Evolutionary conservation across 2,888 invertebrate species (phyloP).

Genomic region (Agelastica alni): DNA sequence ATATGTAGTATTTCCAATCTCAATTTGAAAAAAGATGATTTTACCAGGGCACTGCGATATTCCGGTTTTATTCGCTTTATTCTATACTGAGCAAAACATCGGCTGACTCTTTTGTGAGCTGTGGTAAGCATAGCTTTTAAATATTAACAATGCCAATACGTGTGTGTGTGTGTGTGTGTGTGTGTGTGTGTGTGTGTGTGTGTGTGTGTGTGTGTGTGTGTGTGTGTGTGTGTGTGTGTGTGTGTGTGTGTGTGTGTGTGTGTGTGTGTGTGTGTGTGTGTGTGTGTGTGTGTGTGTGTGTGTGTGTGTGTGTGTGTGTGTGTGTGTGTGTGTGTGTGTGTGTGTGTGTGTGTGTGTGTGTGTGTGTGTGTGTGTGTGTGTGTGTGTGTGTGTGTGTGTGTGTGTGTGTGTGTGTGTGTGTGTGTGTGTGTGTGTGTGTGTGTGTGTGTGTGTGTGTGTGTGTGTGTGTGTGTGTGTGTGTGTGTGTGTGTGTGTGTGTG

Average conservation of each 20-base stretch:
- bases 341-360: not conserved
- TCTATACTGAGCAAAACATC: too few species aligned
- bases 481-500: not conserved
- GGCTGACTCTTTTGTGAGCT: too few species aligned
- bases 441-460: not conserved
- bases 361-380: not conserved
- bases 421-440: not conserved
- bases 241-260: not conserved
- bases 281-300: not conserved
- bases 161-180: not conserved
- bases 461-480: not conserved
- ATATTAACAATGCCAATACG: not conserved
- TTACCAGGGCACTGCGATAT: too few species aligned
- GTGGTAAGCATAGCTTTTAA: too few species aligned
- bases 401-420: not conserved
- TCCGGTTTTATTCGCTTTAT: too few species aligned
- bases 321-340: not conserved
- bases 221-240: not conserved
- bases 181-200: not conserved
- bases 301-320: not conserved
- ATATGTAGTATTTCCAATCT: too few species aligned
- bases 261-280: not conserved
- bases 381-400: not conserved
- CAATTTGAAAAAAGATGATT: too few species aligned
- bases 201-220: not conserved